phyloP scores from a whole-genome alignment of 1,140 invertebrate genomes.

The Drosophila kanapiae region DNA sequence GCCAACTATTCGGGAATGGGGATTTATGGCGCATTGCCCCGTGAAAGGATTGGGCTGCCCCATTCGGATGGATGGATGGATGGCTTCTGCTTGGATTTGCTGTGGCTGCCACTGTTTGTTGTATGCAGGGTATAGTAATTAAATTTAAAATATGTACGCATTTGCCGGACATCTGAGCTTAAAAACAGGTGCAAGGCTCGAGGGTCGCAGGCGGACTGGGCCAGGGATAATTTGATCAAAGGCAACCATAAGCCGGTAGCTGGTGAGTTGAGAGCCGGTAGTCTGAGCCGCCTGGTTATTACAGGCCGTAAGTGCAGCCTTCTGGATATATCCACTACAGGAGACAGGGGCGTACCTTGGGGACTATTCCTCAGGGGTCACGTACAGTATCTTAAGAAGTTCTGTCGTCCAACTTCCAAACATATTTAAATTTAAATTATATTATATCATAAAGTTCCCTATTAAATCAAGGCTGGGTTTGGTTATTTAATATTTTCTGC shows the following conservation, averaged over 20 bases:
- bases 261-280: slow-evolving; percentile 18
- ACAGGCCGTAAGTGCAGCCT: slow-evolving; percentile 52
- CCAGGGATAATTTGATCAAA: slow-evolving; percentile 75
- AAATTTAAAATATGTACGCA: slow-evolving; percentile 82
- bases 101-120: slow-evolving; percentile 54
- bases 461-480: background rate
- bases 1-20: slow-evolving; percentile 69
- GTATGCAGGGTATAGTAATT: slow-evolving; percentile 71
- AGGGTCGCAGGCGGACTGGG: slow-evolving; percentile 1
- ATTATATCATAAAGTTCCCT: background rate
- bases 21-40: slow-evolving; percentile 53
- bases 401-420: too few species aligned
- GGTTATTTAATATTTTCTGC: slow-evolving; percentile 3
- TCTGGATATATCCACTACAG: slow-evolving; percentile 4
- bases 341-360: slow-evolving; percentile 5
- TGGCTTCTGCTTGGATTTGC: slow-evolving; percentile 62
- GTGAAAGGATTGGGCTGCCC: slow-evolving; percentile 59
- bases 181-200: slow-evolving; percentile 60
- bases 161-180: slow-evolving; percentile 68
- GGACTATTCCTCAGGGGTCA: background rate
- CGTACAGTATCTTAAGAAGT: background rate
- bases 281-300: slow-evolving; percentile 37
- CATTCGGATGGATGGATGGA: slow-evolving; percentile 47
- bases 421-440: background rate
- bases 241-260: slow-evolving; percentile 65